Evolutionary conservation across 2,113 vertebrate species (phyloP), one percentile per base, ranked within the genome.

Genomic region (Canis aureus): DNA sequence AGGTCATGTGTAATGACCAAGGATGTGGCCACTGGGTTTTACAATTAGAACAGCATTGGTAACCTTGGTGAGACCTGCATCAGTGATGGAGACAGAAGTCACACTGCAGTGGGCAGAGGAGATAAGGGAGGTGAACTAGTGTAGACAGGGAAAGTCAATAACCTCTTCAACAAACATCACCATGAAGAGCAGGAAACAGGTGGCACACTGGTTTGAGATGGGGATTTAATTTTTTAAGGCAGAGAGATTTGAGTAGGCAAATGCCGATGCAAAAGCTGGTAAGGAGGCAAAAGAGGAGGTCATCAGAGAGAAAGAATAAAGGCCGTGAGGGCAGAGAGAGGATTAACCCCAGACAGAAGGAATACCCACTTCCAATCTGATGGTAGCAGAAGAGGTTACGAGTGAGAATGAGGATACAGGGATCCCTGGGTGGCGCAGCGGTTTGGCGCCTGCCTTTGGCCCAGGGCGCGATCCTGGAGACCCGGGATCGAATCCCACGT

Each of bases 191-290:
- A 78, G n/a, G 57, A 80, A 16, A 25, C 49, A 53, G 64, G n/a
- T 76, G 15, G 15, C 66, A 67, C 29, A 53, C 0, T 67, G 84
- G 49, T 25, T 67, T 93, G 92, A 91, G 60, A 60, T 3, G 32
- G n/a, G n/a, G 35, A 89, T 55, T 94, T 69, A 29, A 76, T 60
- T 43, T 95, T 86, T 95, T 82, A 90, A 96, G 32, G 55, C 43
- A 55, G 82, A 90, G 81, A 83, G 62, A 91, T 66, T 83, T 69
- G 22, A 76, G 89, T 81, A 92, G 67, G 27, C 55, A 89, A 60
- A 76, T 60, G 25, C 32, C 57, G 66, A 82, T 60, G 29, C 60
- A 64, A 87, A 87, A 76, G 11, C 19, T 66, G 35, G 35, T 60
- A 79, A 79, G 64, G 49, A 84, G 69, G 60, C 27, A 87, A 95